Conservation (phyloP, 2,888 invertebrate species). For the Brachycybe producta region DNA sequence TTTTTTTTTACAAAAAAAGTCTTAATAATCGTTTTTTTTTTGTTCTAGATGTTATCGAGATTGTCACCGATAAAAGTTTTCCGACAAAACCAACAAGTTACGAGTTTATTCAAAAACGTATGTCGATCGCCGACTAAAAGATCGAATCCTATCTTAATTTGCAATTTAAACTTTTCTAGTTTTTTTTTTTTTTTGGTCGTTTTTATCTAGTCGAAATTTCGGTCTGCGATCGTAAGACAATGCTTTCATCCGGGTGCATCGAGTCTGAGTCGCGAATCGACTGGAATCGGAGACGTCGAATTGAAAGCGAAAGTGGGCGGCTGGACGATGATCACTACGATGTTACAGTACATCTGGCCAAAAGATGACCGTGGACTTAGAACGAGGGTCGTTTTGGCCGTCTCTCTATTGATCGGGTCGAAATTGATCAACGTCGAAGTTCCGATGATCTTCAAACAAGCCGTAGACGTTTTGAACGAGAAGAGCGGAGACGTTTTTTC, state of each 20-base stretch:
- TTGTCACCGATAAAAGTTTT: no score
- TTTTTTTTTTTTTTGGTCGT: no score
- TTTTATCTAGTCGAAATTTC: no score
- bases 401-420: constrained; percentile 63
- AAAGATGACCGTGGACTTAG: constrained; percentile 61
- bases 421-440: constrained; percentile 83
- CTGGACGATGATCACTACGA: constrained; percentile 66
- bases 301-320: constrained; percentile 48
- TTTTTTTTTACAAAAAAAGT: no score
- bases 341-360: constrained; percentile 92
- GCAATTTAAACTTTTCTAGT: no score
- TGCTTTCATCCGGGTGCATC: constrained; percentile 87
- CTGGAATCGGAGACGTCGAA: constrained; percentile 27
- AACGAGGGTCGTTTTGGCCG: constrained; percentile 67
- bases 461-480: constrained; percentile 71
- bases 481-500: constrained; percentile 52
- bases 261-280: constrained; percentile 38
- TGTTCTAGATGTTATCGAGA: no score
- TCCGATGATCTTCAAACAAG: constrained; percentile 90
- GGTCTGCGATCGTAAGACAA: constrained; percentile 42
- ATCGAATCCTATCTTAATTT: no score
- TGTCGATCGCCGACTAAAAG: no score
- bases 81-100: no score
- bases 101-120: no score
- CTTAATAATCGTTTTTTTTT: no score